Evolutionary conservation across 2,797 vertebrate species (phyloP).

Genomic region (Taenioides sp.): DNA sequence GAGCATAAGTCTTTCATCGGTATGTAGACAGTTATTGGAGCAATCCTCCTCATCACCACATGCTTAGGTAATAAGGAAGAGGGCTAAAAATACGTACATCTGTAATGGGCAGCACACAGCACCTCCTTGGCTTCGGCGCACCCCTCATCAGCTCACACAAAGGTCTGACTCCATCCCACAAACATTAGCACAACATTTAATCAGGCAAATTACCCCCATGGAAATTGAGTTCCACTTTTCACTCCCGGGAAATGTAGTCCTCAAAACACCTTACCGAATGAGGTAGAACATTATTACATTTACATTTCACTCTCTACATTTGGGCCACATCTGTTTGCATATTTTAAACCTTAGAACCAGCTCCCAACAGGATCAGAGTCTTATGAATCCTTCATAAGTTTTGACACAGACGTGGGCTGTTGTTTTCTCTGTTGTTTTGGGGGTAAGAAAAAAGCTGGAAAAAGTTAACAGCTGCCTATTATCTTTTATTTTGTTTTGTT

Average conservation of each 20-base stretch:
- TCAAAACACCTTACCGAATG: background rate
- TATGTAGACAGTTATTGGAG: slow-evolving; percentile 43
- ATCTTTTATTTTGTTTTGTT: too few species aligned
- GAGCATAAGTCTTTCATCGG: slow-evolving; percentile 36
- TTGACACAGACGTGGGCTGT: background rate
- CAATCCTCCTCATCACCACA: slow-evolving; percentile 45
- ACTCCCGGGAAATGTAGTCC: background rate
- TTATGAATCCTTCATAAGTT: background rate
- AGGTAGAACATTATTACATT: slow-evolving; percentile 16
- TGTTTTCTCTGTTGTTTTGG: background rate
- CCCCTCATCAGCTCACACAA: slow-evolving; percentile 51
- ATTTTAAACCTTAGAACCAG: background rate
- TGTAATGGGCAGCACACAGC: slow-evolving; percentile 44
- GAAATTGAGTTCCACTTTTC: slow-evolving; percentile 35
- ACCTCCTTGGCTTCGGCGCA: slow-evolving; percentile 36
- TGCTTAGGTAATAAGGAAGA: slow-evolving; percentile 40
- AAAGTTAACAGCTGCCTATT: too few species aligned
- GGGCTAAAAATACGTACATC: slow-evolving; percentile 57
- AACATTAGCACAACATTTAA: slow-evolving; percentile 45
- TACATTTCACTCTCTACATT: background rate
- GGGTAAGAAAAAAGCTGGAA: slow-evolving; percentile 14
- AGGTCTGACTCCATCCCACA: slow-evolving; percentile 27
- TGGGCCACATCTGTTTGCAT: background rate
- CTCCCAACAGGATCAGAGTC: background rate
- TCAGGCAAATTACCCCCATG: slow-evolving; percentile 29